These are phyloP conservation scores for Phengaris arion DNA, from an alignment of 2,888 invertebrate genomes.

Conservation along the genomic window DNA sequence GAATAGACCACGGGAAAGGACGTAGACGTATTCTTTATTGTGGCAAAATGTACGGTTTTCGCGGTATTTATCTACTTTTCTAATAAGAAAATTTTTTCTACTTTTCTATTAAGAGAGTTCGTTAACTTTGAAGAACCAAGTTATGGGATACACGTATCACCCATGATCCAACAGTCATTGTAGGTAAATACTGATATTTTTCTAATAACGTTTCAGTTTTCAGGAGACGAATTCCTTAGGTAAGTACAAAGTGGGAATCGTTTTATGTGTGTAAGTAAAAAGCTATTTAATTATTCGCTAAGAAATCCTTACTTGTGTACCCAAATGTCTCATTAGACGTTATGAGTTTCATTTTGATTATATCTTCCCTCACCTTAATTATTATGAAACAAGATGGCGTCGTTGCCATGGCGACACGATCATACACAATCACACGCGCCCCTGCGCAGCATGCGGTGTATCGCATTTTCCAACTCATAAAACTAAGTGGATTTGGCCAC, in stretches of 20 bases:
- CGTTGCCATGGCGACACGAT: conserved; percentile 43
- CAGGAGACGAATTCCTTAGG: too few relatives aligned
- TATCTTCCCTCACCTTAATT: background rate
- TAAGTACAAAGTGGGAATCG: background rate
- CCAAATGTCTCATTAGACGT: background rate
- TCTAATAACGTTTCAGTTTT: too few relatives aligned
- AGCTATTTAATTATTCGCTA: background rate
- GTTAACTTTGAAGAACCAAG: too few relatives aligned
- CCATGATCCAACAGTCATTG: too few relatives aligned
- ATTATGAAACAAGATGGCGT: background rate
- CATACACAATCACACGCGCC: conserved; percentile 43
- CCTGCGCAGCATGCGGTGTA: conserved; percentile 45
- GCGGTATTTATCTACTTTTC: too few relatives aligned
- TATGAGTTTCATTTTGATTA: background rate
- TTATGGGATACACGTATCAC: too few relatives aligned
- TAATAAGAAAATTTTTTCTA: background rate
- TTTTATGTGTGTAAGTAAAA: background rate
- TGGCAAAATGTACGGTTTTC: too few relatives aligned
- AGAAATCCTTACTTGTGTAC: background rate
- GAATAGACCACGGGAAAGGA: too few relatives aligned
- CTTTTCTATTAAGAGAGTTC: too few relatives aligned
- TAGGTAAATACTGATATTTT: too few relatives aligned
- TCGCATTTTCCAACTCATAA: conserved; percentile 72
- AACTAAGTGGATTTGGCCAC: conserved; percentile 73
- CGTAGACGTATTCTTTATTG: too few relatives aligned